Conservation (phyloP, 2,888 invertebrate genomes). For the Drosophila mettleri region DNA sequence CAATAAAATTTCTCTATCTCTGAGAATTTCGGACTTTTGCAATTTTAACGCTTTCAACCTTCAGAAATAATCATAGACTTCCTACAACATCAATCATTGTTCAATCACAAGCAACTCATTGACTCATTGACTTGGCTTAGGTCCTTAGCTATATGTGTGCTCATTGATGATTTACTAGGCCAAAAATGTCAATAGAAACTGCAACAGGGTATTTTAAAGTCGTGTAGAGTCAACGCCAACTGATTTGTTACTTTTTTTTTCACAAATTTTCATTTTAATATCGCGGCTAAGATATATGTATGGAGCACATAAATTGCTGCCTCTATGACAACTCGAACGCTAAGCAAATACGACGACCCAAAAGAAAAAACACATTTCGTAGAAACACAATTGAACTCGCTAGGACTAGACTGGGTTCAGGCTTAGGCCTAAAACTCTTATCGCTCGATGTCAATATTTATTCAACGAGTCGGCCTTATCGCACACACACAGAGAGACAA, state of each 20-base stretch:
- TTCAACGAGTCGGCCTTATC: slow-evolving; percentile 31
- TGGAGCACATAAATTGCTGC: background rate
- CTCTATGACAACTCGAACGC: slow-evolving; percentile 1
- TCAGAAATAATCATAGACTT: too few relatives aligned
- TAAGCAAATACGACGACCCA: slow-evolving; percentile 34
- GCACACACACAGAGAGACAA: slow-evolving; percentile 3
- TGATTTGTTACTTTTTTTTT: background rate
- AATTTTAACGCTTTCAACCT: too few relatives aligned
- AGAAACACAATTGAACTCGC: slow-evolving; percentile 9
- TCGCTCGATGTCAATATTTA: slow-evolving; percentile 56
- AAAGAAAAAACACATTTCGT: slow-evolving; percentile 18
- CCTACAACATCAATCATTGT: too few relatives aligned
- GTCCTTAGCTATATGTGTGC: too few relatives aligned
- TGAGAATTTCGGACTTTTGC: too few relatives aligned
- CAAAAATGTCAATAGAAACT: too few relatives aligned
- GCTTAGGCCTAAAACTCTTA: slow-evolving; percentile 33
- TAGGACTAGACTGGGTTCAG: background rate
- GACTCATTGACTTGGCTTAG: too few relatives aligned
- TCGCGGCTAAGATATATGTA: background rate
- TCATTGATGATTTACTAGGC: too few relatives aligned
- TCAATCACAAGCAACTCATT: too few relatives aligned
- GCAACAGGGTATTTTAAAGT: background rate
- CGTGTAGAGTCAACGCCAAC: background rate
- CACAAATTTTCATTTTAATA: slow-evolving; percentile 3
- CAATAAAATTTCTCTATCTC: too few relatives aligned